phyloP scores from a whole-genome alignment of 2,113 vertebrate genomes.

The Toxotes jaculatrix region DNA sequence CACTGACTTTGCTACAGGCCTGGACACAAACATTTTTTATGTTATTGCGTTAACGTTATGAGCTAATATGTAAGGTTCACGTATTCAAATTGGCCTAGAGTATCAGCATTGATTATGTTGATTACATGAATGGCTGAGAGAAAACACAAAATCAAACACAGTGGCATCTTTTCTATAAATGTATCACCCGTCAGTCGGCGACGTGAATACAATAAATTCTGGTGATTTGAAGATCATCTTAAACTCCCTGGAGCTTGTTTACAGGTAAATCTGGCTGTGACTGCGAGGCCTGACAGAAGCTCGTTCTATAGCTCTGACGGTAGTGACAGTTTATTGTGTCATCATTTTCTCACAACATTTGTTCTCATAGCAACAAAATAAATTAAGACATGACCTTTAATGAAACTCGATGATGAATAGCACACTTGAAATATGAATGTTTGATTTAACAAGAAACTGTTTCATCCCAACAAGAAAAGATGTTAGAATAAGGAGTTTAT shows the following conservation, averaged over 20 bases:
- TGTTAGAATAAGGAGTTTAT: too few species aligned
- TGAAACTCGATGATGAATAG: not conserved
- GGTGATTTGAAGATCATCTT: not conserved
- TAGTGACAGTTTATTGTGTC: not conserved
- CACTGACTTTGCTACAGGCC: not conserved
- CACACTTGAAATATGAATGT: not conserved
- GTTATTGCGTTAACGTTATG: not conserved
- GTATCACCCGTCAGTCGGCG: not conserved
- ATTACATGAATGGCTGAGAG: not conserved
- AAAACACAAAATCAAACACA: not conserved
- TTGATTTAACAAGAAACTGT: not conserved
- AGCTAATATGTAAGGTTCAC: not conserved
- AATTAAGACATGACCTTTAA: not conserved
- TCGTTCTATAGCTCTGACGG: not conserved
- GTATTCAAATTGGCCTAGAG: not conserved
- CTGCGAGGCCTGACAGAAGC: not conserved
- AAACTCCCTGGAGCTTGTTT: conserved; percentile 9
- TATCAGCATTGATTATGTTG: not conserved
- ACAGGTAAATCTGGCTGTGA: conserved; percentile 2
- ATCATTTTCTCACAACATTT: conserved; percentile 1
- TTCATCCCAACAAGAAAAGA: too few species aligned
- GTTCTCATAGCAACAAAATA: conserved; percentile 21
- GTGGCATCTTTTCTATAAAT: not conserved
- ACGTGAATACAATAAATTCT: not conserved
- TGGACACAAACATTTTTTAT: not conserved